Evolutionary conservation across 1,140 invertebrate species (phyloP).

Genomic region (Halictus rubicundus): DNA sequence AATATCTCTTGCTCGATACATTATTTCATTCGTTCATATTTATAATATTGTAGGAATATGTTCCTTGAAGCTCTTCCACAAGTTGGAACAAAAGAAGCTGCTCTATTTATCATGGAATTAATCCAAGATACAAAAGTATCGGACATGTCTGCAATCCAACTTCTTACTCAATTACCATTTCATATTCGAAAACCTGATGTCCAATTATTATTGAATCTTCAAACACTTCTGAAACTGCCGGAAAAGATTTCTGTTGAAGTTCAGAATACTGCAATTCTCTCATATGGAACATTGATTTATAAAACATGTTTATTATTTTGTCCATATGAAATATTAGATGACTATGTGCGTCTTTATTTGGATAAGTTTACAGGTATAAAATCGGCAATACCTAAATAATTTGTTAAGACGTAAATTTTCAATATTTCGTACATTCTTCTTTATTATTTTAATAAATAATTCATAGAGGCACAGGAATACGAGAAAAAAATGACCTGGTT

Average conservation of each 20-base stretch:
- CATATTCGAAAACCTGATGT: slow-evolving; percentile 81
- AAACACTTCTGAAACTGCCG: slow-evolving; percentile 80
- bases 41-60: slow-evolving; percentile 81
- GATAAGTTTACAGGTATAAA: slow-evolving; percentile 82
- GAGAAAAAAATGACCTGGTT: slow-evolving; percentile 86
- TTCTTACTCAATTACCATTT: slow-evolving; percentile 83
- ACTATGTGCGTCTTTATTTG: slow-evolving; percentile 86
- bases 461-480: slow-evolving; percentile 83
- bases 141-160: slow-evolving; percentile 81
- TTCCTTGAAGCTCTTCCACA: slow-evolving; percentile 88
- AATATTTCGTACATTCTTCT: not conserved
- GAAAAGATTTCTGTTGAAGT: slow-evolving; percentile 79
- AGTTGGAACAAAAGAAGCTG: slow-evolving; percentile 84
- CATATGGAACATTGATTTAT: slow-evolving; percentile 86
- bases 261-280: slow-evolving; percentile 84
- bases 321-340: slow-evolving; percentile 85
- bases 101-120: slow-evolving; percentile 84
- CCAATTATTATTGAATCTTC: slow-evolving; percentile 80
- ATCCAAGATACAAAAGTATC: slow-evolving; percentile 83
- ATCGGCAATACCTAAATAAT: slow-evolving; percentile 9
- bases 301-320: slow-evolving; percentile 83
- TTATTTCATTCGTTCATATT: slow-evolving; percentile 17
- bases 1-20: not conserved
- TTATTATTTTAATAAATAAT: slow-evolving; percentile 33
- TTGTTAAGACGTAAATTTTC: not conserved